A percentile compares a stretch with the other conserved stretches of the same genome.
phyloP scores from a whole-genome alignment of 2,888 invertebrate genomes.

The Tiliacea aurago region DNA sequence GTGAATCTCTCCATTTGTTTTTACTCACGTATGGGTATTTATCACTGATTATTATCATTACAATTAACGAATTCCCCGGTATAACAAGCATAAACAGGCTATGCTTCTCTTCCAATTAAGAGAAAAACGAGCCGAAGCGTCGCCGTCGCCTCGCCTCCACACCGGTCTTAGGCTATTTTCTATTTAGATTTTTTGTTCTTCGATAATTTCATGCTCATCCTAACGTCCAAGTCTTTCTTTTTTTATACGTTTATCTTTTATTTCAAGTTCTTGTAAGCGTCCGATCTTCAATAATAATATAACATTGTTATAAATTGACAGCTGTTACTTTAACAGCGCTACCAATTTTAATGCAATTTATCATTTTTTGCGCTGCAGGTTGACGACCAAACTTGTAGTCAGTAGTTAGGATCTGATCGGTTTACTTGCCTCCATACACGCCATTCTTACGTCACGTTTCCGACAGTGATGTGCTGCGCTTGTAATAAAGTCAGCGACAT shows the following conservation, averaged over 20 bases:
- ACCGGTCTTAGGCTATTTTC: conserved; percentile 68
- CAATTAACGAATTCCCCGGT: conserved; percentile 61
- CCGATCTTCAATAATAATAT: conserved; percentile 59
- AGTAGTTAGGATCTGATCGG: conserved; percentile 48
- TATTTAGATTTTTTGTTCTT: conserved; percentile 69
- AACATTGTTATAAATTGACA: conserved; percentile 63
- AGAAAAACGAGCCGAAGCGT: conserved; percentile 65
- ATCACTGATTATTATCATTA: conserved; percentile 64
- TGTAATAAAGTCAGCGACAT: conserved; percentile 57
- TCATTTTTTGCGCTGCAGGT: conserved; percentile 63
- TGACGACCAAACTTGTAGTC: conserved; percentile 56
- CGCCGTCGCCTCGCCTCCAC: conserved; percentile 64
- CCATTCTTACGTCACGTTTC: conserved; percentile 36
- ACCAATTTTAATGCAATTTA: conserved; percentile 67
- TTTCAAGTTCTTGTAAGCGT: conserved; percentile 49
- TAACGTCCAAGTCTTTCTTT: conserved; percentile 64
- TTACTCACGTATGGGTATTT: conserved; percentile 51
- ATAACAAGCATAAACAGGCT: conserved; percentile 62
- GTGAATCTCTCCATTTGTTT: conserved; percentile 42
- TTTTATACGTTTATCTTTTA: conserved; percentile 59
- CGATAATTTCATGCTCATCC: conserved; percentile 71
- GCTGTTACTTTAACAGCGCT: conserved; percentile 60
- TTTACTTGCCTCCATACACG: conserved; percentile 33
- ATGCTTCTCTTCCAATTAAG: conserved; percentile 65
- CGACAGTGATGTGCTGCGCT: conserved; percentile 35